phyloP scores from a whole-genome alignment of 1,140 invertebrate species.

The Agrypnia vestita region DNA sequence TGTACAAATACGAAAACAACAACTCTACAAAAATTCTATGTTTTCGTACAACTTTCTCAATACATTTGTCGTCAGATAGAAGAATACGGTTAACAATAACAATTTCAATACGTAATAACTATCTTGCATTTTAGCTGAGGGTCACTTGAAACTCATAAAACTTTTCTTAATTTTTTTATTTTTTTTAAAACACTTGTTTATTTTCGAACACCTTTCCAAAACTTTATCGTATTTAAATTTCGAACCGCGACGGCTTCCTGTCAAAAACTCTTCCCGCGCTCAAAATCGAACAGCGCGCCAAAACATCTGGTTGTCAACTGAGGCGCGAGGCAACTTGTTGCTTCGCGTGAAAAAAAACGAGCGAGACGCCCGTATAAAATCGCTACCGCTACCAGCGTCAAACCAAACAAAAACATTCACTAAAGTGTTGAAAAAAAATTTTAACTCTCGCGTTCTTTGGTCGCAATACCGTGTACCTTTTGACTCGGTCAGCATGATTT shows the following conservation, averaged over 20 bases:
- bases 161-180: no score
- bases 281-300: conserved; percentile 41
- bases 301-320: conserved; percentile 48
- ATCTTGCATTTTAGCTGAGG: conserved; percentile 42
- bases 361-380: background rate
- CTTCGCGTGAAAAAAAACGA: background rate
- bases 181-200: background rate
- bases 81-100: conserved; percentile 52
- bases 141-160: background rate
- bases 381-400: background rate
- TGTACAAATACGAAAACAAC: no score
- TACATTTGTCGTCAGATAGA: conserved; percentile 48
- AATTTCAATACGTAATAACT: conserved; percentile 47
- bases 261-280: conserved; percentile 16
- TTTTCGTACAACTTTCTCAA: conserved; percentile 40
- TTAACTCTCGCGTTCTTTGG: background rate
- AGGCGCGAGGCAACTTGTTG: conserved; percentile 18
- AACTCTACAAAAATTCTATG: conserved; percentile 3
- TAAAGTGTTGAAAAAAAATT: background rate
- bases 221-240: background rate
- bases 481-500: no score
- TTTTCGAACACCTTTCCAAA: background rate
- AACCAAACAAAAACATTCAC: background rate
- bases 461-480: background rate
- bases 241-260: background rate